Base-by-base conservation (phyloP, 1,140 invertebrate species). In the Monochamus saltuarius region DNA sequence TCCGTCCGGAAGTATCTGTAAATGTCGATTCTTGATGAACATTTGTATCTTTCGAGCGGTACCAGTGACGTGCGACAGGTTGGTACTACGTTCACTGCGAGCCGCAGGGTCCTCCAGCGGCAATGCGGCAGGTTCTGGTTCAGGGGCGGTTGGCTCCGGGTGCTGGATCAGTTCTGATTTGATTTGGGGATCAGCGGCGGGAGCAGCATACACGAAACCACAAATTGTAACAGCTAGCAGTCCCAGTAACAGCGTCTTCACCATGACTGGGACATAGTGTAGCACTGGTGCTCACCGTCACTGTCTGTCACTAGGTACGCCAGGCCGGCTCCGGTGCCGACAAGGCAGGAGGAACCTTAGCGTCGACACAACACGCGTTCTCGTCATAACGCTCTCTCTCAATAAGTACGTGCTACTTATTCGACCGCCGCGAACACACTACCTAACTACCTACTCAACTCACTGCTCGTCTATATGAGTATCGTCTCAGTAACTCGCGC, bases 1-100 rank as follows among this genome's bases (percentile, higher is more conserved):
- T 69, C 89, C 89, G 77, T 91, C 88, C 43, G 87, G 87, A 74
- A 89, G 72, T 53, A 91, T 80, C 77, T 91, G 89, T 61, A 92
- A 81, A 73, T 88, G 85, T 59, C 84, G 81, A 78, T 91, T 89
- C 76, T 88, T 90, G 73, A 92, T 85, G 78, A 86, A 89, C 82
- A 92, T 84, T 76, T 88, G 87, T 67, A 91, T 89, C 70, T 88
- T 89, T 56, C 88, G 81, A 16, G 85, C 84, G 17, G 84, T 83
- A 69, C 88, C 88, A 16, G 83, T 85, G 71, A 88, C 85, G 74
- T 87, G 85, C 59, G 87, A 87, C 69, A 90, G 79, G 79, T 88
- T 87, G 70, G 88, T 86, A 67, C 87, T 88, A 73, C 88, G 83
- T 73, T 85, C 84, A 64, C 78, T 81, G 35, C 81, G 79, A 45